Conservation (phyloP, 2,113 vertebrate species). For the Tupaia tana region DNA sequence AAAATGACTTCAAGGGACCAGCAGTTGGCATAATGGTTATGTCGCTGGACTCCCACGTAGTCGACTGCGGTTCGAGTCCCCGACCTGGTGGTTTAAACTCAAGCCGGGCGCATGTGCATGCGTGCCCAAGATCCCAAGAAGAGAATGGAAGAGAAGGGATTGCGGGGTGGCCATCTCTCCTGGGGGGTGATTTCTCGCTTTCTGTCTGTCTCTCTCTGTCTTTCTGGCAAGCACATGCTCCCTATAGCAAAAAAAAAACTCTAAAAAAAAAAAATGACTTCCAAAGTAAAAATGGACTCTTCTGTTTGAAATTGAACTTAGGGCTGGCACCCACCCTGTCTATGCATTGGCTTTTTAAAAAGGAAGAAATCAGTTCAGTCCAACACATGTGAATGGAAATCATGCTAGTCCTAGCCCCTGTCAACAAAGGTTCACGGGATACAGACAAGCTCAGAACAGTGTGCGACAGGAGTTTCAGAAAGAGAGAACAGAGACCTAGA, state of each 20-base stretch:
- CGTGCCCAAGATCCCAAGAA: too few species aligned
- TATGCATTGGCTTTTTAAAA: neutral
- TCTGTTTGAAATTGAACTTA: neutral
- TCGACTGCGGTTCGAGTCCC: too few species aligned
- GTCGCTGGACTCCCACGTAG: too few species aligned
- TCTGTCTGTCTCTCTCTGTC: too few species aligned
- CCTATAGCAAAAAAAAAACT: too few species aligned
- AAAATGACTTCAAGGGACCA: neutral
- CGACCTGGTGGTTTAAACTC: too few species aligned
- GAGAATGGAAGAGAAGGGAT: too few species aligned
- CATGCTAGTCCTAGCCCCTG: neutral
- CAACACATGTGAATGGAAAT: accelerated
- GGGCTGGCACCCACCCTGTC: neutral
- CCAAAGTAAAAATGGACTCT: neutral
- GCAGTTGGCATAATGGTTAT: too few species aligned
- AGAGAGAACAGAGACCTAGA: neutral
- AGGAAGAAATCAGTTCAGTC: neutral
- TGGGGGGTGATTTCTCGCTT: too few species aligned
- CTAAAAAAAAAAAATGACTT: neutral
- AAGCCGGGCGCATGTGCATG: too few species aligned
- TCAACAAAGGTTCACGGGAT: accelerated
- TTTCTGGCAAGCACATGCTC: too few species aligned
- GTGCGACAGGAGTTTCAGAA: neutral
- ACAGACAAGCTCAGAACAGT: neutral
- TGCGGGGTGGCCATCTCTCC: too few species aligned